phyloP scores from a whole-genome alignment of 2,113 vertebrate genomes.

The Motacilla alba region DNA sequence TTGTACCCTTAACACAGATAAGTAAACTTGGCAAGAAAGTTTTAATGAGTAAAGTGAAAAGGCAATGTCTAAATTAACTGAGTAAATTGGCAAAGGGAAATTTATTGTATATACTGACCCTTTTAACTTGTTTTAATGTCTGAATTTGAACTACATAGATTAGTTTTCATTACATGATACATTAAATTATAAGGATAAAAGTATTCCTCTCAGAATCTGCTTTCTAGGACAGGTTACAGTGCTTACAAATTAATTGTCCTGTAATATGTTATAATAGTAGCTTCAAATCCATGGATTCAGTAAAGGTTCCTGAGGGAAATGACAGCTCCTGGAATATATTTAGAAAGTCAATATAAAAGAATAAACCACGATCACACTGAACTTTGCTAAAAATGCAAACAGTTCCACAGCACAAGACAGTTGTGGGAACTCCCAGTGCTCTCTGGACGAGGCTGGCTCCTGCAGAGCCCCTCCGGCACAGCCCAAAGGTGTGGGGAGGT shows the following conservation, averaged over 20 bases:
- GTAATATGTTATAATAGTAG: neutral
- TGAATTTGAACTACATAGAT: constrained; percentile 44
- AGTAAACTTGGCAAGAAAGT: constrained; percentile 58
- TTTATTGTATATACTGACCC: constrained; percentile 55
- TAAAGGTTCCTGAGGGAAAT: neutral
- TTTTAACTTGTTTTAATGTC: constrained; percentile 52
- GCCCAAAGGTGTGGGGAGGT: neutral
- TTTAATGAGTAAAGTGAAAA: constrained; percentile 65
- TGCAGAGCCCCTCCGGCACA: neutral
- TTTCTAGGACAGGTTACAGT: constrained; percentile 41
- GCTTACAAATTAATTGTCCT: constrained; percentile 27
- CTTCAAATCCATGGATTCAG: neutral
- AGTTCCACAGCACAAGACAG: neutral
- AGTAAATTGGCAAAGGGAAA: constrained; percentile 56
- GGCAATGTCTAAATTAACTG: constrained; percentile 42
- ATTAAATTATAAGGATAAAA: constrained; percentile 28
- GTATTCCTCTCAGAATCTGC: constrained; percentile 4
- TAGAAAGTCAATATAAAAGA: neutral
- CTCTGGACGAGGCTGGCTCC: neutral
- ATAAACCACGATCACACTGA: neutral
- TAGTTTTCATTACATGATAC: constrained; percentile 40
- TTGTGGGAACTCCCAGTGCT: neutral
- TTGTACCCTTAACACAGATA: constrained; percentile 58
- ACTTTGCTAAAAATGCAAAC: neutral
- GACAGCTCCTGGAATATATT: neutral